Percentiles rank a stretch among this genome's conserved stretches.
These are phyloP conservation scores for Vanessa cardui DNA, from an alignment of 2,888 invertebrate genomes.

Conservation along the genomic window DNA sequence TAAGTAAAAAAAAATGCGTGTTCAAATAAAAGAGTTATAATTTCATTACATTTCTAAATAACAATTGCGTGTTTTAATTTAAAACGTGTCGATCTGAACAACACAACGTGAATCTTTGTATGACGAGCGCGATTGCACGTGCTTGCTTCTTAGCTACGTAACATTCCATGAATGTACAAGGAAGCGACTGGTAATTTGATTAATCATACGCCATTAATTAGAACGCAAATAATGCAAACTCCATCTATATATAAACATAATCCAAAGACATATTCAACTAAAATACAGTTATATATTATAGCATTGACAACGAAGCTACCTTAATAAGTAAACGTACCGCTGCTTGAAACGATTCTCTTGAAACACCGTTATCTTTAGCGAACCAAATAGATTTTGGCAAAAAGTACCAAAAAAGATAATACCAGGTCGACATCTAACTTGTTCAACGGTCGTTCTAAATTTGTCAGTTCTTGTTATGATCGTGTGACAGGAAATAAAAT, in stretches of 20 bases:
- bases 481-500: constrained; percentile 15
- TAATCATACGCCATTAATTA: constrained; percentile 15
- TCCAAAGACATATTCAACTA: constrained; percentile 18
- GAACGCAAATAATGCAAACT: constrained; percentile 8
- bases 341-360: constrained; percentile 54
- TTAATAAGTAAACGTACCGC: constrained; percentile 69
- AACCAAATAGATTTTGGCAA: constrained; percentile 76
- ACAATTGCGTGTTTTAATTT: background rate
- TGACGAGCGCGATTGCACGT: constrained; percentile 25
- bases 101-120: constrained; percentile 23
- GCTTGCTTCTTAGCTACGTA: constrained; percentile 20
- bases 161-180: constrained; percentile 31
- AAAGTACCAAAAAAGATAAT: constrained; percentile 76
- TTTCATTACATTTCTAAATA: background rate
- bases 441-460: constrained; percentile 77
- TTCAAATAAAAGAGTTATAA: no score
- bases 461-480: constrained; percentile 36
- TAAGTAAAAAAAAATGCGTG: no score
- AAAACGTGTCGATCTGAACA: constrained; percentile 17
- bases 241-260: background rate
- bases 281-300: constrained; percentile 36
- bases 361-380: constrained; percentile 72
- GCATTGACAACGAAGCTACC: constrained; percentile 56
- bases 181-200: constrained; percentile 23
- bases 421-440: constrained; percentile 67